A percentile compares a stretch with the other conserved stretches of the same genome.
These are phyloP conservation scores for Nasonia giraulti DNA, from an alignment of 1,140 invertebrate species.

Conservation along the genomic window DNA sequence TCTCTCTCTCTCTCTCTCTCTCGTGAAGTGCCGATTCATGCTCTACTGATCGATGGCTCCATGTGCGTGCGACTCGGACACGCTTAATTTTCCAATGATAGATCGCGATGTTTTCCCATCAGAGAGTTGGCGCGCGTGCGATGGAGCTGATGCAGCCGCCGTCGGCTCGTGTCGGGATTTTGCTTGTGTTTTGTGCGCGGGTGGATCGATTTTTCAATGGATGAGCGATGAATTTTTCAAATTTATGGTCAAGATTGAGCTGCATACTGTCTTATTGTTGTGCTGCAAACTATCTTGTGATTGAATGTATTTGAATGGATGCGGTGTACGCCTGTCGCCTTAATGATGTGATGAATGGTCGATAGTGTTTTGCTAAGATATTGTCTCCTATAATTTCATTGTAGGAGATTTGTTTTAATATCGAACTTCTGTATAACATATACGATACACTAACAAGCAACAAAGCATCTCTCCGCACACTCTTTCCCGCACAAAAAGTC, in stretches of 20 bases:
- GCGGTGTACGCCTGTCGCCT: too few relatives aligned
- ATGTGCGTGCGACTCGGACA: constrained; percentile 25
- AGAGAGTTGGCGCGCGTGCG: too few relatives aligned
- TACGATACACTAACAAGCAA: too few relatives aligned
- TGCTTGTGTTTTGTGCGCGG: neutral
- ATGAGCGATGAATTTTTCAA: neutral
- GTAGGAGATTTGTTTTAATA: too few relatives aligned
- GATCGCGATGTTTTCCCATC: constrained; percentile 33
- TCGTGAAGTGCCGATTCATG: constrained; percentile 55
- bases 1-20: neutral
- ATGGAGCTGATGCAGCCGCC: neutral
- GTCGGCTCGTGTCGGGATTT: neutral
- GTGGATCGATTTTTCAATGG: neutral
- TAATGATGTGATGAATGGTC: too few relatives aligned
- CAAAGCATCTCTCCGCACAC: too few relatives aligned
- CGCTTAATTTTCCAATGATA: constrained; percentile 51
- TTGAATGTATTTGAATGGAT: neutral
- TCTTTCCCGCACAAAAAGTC: neutral
- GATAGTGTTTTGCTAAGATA: too few relatives aligned
- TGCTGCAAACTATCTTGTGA: too few relatives aligned
- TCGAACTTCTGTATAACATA: too few relatives aligned
- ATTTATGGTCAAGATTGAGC: neutral
- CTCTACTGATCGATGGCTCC: constrained; percentile 58
- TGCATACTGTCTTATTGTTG: too few relatives aligned
- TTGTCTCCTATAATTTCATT: too few relatives aligned